Evolutionary conservation across 1,140 invertebrate species (phyloP), one percentile per base, ranked within the genome.

Genomic region (Scaptomyza montana): DNA sequence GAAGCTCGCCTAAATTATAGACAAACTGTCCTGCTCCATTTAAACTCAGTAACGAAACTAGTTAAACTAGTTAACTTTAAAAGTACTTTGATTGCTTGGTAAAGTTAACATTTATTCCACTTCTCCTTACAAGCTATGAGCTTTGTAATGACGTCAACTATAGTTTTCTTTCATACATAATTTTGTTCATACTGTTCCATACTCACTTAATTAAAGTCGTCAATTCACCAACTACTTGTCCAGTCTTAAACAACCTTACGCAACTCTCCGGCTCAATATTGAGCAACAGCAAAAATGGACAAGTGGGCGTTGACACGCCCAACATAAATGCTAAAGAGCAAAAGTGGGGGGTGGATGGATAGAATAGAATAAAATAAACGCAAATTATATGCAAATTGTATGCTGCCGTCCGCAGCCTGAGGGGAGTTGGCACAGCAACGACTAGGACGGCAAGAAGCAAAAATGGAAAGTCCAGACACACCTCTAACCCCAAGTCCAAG

Each of bases 321-420:
- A 50, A 41, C 65, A 25, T 53, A 47, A 51, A 53, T 74, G 73
- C 70, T 62, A 53, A 71, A 53, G 64, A 77, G 50, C 19, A 67
- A 51, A 25, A 71, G 49, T 47, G 64, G 66, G 47, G 47, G 13
- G 59, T 25, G 12, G n/a, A 16, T 25, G 19, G 49, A 30, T 68
- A 21, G 28, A 90, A 71, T 68, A 64, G 63, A 66, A 86, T 72
- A 60, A 67, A 69, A 74, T 63, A 57, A 82, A 74, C 79, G 70
- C 68, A 90, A 90, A 90, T 90, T 76, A 90, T 90, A 90, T 90
- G 87, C 87, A 90, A 90, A 90, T 90, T 90, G 79, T 84, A 90
- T 90, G 71, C 81, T 73, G 39, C 12, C 12, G 39, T 36, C 7
- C 33, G 30, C 61, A 71, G 78, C 82, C 82, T 73, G 49, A 10